phyloP scores from a whole-genome alignment of 2,113 vertebrate species.

The Coreoperca whiteheadi region DNA sequence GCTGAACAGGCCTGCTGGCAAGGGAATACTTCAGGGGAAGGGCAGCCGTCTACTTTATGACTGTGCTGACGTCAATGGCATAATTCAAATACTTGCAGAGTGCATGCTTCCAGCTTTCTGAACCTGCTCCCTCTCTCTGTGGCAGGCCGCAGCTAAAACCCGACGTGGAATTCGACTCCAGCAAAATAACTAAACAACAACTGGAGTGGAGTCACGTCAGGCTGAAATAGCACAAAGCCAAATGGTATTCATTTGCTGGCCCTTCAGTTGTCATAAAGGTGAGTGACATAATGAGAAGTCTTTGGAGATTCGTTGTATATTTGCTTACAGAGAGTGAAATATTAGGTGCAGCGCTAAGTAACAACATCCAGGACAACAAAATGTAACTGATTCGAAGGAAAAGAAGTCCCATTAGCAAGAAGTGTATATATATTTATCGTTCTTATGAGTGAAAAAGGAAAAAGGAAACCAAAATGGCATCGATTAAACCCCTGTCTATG shows the following conservation, averaged over 20 bases:
- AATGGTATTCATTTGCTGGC: slow-evolving; percentile 27
- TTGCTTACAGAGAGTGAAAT: neutral
- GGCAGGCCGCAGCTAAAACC: slow-evolving; percentile 83
- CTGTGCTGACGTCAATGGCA: slow-evolving; percentile 99
- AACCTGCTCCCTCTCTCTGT: slow-evolving; percentile 78
- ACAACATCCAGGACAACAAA: too few species aligned
- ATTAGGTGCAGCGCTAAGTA: neutral
- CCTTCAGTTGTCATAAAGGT: slow-evolving; percentile 20
- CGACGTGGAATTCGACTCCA: slow-evolving; percentile 78
- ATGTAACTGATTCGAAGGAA: neutral
- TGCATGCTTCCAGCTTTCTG: slow-evolving; percentile 92
- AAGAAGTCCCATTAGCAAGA: neutral
- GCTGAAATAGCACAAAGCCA: slow-evolving; percentile 31
- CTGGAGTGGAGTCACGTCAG: slow-evolving; percentile 60
- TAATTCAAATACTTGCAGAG: slow-evolving; percentile 99
- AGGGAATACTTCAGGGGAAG: slow-evolving; percentile 91
- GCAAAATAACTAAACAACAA: slow-evolving; percentile 20
- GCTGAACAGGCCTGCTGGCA: slow-evolving; percentile 93
- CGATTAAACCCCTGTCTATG: slow-evolving; percentile 17
- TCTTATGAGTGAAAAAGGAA: slow-evolving; percentile 39
- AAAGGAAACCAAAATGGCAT: slow-evolving; percentile 20
- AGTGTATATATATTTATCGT: neutral
- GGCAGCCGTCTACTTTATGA: slow-evolving; percentile 98
- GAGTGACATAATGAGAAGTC: slow-evolving; percentile 30
- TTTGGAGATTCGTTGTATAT: slow-evolving; percentile 27